Evolutionary conservation across 2,888 invertebrate species (phyloP), one percentile per base, ranked within the genome.

Genomic region (Tanypteryx hageni): DNA sequence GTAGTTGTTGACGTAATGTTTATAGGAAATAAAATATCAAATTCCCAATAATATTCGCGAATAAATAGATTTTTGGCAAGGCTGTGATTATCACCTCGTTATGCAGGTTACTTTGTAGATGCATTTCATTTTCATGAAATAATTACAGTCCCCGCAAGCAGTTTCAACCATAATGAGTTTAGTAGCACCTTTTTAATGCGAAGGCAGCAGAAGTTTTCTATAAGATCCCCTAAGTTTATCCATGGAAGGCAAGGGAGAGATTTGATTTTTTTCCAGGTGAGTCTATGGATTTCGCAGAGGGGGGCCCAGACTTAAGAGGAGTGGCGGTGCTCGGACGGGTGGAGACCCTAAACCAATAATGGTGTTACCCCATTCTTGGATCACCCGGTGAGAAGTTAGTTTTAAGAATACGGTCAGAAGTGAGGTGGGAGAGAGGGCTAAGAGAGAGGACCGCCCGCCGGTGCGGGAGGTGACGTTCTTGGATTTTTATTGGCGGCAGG

Each of bases 401-500:
- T 76, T 89, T 68, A n/a, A 64, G 89, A 31, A 44, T 64, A 89
- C 16, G 64, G 18, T 64, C 89, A 0, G 44, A 68, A 68, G 56
- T 31, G 16, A 31, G 7, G 56, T 18, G 56, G 57, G 2, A 57
- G 83, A 2, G 8, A 56, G 64, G 61, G 44, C 9, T 22, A 14
- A 76, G 27, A 76, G 76, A 76, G 27, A 44, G 44, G 44, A 89
- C 89, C 86, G 11, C 89, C 89, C 89, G 68, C 44, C 64, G 64
- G 64, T 59, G 31, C 3, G 31, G 86, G 61, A 86, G 61, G 44
- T 44, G 89, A 61, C 64, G 1, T 44, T 89, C n/a, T 64, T 44
- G 64, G 64, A 68, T 44, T 89, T 31, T 89, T 89, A n/a, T 31
- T 31, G 89, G 64, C 31, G 44, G 89, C 89, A 89, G 68, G 89